Evolutionary conservation across 2,888 invertebrate species (phyloP).

Genomic region (Hydraecia micacea): DNA sequence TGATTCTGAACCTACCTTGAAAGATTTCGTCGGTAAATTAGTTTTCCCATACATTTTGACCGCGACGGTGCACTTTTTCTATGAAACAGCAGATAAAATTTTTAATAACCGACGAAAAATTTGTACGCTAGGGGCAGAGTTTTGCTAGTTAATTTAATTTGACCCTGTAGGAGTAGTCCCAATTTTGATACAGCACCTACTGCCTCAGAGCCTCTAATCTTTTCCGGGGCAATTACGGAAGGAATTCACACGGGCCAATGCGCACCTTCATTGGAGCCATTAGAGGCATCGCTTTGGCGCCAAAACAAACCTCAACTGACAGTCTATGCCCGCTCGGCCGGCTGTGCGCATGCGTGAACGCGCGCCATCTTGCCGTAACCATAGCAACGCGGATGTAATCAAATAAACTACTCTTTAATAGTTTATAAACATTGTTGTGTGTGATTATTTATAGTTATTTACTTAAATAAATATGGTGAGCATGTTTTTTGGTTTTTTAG

Average conservation of each 20-base stretch:
- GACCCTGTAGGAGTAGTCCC: neutral
- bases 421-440: conserved; percentile 37
- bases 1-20: no score
- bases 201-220: conserved; percentile 39
- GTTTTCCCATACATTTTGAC: no score
- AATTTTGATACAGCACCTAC: conserved; percentile 28
- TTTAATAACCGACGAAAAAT: no score
- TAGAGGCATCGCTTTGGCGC: conserved; percentile 76
- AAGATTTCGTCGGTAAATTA: no score
- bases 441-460: conserved; percentile 21
- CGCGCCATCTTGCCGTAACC: conserved; percentile 80
- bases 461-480: conserved; percentile 33
- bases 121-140: no score
- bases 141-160: no score
- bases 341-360: conserved; percentile 80
- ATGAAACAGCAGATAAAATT: no score
- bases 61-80: no score
- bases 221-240: conserved; percentile 72
- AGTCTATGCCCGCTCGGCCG: conserved; percentile 76
- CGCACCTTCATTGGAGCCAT: conserved; percentile 35
- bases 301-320: conserved; percentile 77
- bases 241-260: conserved; percentile 66
- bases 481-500: neutral
- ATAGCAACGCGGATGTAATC: conserved; percentile 82
- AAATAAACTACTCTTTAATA: conserved; percentile 72